phyloP scores from a whole-genome alignment of 2,888 invertebrate genomes.

The Branchinecta sandiegonensis region DNA sequence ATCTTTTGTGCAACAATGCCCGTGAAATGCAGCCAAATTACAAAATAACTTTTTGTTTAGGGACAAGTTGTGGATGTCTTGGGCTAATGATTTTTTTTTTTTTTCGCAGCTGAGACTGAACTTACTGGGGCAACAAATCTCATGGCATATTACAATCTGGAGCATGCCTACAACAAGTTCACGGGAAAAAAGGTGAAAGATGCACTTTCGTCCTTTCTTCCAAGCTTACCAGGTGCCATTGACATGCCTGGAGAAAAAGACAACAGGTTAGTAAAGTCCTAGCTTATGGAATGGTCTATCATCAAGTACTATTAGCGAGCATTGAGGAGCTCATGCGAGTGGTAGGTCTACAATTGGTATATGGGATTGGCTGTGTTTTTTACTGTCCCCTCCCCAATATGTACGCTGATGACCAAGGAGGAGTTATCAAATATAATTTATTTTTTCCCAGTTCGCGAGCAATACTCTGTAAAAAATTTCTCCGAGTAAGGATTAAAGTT shows the following conservation, averaged over 20 bases:
- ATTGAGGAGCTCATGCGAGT: background rate
- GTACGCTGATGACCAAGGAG: no score
- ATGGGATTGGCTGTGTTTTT: background rate
- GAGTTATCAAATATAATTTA: no score
- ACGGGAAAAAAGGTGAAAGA: constrained; percentile 92
- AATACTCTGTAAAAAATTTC: no score
- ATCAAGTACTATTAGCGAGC: no score
- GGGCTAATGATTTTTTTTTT: constrained; percentile 23
- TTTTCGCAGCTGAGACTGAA: constrained; percentile 63
- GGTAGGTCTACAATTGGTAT: background rate
- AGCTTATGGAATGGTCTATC: no score
- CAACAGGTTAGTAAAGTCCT: constrained; percentile 44
- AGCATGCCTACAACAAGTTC: constrained; percentile 95
- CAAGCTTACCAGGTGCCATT: constrained; percentile 84
- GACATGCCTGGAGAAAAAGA: constrained; percentile 66
- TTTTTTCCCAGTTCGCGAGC: no score
- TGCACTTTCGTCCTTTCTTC: constrained; percentile 84
- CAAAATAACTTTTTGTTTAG: constrained; percentile 10
- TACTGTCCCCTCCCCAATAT: no score
- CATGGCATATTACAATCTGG: constrained; percentile 88
- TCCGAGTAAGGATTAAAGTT: no score
- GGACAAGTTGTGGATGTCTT: background rate
- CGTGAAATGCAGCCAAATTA: background rate
- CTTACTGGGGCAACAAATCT: constrained; percentile 91
- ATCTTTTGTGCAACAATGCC: background rate